Conservation (phyloP, 2,113 vertebrate species). For the Epinephelus cyanopodus region DNA sequence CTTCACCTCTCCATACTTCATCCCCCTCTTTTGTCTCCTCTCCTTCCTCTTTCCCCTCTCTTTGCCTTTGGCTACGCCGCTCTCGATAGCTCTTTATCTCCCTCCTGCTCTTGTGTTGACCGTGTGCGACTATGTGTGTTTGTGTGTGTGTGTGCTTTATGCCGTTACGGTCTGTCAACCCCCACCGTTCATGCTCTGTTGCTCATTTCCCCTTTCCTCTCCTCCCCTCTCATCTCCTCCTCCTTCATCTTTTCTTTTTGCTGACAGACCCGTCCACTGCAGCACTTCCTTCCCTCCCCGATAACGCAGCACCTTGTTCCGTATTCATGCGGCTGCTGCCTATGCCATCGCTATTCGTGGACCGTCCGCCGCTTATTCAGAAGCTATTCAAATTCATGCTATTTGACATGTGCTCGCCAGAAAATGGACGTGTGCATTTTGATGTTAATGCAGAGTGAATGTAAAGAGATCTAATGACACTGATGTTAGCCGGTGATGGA, state of each 20-base stretch:
- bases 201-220: constrained; percentile 58
- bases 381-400: constrained; percentile 49
- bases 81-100: constrained; percentile 57
- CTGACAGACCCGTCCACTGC: constrained; percentile 68
- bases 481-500: constrained; percentile 45
- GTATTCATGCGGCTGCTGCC: constrained; percentile 63
- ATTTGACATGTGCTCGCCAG: constrained; percentile 42
- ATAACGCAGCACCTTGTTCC: constrained; percentile 44
- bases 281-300: constrained; percentile 45
- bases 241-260: constrained; percentile 35
- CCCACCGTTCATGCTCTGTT: constrained; percentile 66
- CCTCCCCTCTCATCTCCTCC: constrained; percentile 42
- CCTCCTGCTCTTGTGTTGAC: constrained; percentile 36
- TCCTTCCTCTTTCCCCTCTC: background rate
- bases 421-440: constrained; percentile 42
- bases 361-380: constrained; percentile 44
- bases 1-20: constrained; percentile 31
- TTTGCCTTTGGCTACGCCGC: background rate
- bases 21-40: constrained; percentile 29
- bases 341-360: constrained; percentile 47
- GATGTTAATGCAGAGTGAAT: constrained; percentile 54
- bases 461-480: constrained; percentile 15
- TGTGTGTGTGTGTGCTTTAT: constrained; percentile 41
- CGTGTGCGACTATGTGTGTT: constrained; percentile 35
- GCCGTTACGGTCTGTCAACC: constrained; percentile 61